Conservation (phyloP, 2,113 vertebrate genomes). For the Macrotus californicus region DNA sequence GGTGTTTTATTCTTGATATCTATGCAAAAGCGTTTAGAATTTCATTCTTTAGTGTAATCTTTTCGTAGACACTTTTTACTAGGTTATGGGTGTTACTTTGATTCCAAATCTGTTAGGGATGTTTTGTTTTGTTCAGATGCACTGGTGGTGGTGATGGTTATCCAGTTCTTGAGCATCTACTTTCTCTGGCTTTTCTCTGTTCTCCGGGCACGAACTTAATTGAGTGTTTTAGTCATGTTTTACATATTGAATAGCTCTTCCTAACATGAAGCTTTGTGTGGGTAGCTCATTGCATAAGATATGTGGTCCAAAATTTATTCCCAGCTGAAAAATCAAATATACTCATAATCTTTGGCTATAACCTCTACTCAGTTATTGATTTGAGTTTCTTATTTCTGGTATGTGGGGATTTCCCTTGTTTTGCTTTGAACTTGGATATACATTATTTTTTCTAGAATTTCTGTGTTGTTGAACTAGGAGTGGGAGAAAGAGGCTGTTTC, state of each 20-base stretch:
- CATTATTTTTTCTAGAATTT: background rate
- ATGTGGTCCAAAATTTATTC: background rate
- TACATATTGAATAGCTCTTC: background rate
- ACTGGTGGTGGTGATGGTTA: background rate
- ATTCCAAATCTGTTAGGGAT: background rate
- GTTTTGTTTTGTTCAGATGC: background rate
- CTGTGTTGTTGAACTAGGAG: background rate
- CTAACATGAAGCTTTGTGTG: background rate
- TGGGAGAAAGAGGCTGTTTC: background rate
- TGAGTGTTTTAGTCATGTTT: conserved; percentile 12
- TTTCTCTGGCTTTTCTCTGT: background rate
- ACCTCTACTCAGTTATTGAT: background rate
- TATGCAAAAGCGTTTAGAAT: background rate
- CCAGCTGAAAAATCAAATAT: background rate
- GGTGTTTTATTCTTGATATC: background rate
- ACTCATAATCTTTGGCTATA: background rate
- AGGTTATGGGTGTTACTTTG: background rate
- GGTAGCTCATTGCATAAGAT: background rate
- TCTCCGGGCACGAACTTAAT: background rate
- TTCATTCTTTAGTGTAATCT: background rate
- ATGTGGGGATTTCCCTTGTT: background rate
- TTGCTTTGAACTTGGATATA: background rate
- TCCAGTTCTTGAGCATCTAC: background rate
- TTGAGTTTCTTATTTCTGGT: conserved; percentile 4
- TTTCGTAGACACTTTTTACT: background rate